Evolutionary conservation across 1,140 invertebrate genomes (phyloP).

Genomic region (Drosophila persimilis): DNA sequence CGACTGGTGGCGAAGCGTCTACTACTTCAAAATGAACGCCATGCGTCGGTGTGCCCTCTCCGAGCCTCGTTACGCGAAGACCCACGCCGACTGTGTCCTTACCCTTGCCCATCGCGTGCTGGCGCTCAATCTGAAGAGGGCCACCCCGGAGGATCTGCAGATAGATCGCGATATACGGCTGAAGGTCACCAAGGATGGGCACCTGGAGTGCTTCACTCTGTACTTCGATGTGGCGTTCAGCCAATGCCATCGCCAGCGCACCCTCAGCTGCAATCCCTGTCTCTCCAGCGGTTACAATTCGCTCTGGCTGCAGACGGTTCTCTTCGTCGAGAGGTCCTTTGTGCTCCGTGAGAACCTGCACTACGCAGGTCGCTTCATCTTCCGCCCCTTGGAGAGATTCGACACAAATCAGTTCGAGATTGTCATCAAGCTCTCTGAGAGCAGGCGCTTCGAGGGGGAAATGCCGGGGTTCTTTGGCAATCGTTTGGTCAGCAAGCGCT

Average conservation of each 20-base stretch:
- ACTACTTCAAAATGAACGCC: conserved; percentile 60
- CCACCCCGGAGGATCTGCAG: conserved; percentile 10
- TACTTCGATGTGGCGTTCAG: conserved; percentile 72
- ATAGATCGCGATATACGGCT: conserved; percentile 29
- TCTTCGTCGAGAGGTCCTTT: conserved; percentile 66
- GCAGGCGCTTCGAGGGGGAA: not conserved
- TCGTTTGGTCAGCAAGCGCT: conserved; percentile 40
- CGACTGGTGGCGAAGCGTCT: conserved; percentile 57
- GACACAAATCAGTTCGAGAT: conserved; percentile 46
- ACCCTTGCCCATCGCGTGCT: conserved; percentile 60
- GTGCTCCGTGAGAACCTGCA: conserved; percentile 22
- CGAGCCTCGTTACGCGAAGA: conserved; percentile 89
- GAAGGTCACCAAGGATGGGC: conserved; percentile 30
- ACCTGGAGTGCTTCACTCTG: conserved; percentile 57
- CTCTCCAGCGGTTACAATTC: conserved; percentile 25
- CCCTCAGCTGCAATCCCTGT: conserved; percentile 55
- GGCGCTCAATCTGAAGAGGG: conserved; percentile 41
- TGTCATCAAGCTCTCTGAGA: conserved; percentile 30
- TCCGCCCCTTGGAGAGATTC: conserved; percentile 14
- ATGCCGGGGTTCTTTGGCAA: not conserved
- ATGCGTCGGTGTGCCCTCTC: conserved; percentile 51
- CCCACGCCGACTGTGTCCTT: conserved; percentile 93
- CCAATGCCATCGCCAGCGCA: conserved; percentile 36
- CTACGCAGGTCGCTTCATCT: conserved; percentile 37
- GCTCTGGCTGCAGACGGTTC: conserved; percentile 60